phyloP scores from a whole-genome alignment of 2,797 vertebrate species.

The Ispidina lecontei region DNA sequence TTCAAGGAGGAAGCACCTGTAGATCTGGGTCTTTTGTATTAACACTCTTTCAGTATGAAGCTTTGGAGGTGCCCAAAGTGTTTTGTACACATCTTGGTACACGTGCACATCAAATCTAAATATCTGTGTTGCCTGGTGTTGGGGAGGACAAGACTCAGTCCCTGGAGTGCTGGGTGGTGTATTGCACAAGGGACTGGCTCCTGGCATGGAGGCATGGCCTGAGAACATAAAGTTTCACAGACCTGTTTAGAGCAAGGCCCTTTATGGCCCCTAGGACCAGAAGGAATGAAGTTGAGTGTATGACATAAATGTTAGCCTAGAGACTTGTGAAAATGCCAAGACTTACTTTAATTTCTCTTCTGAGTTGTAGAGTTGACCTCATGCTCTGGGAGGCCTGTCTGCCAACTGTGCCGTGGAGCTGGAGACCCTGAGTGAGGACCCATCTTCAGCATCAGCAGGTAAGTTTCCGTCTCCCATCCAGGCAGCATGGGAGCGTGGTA shows the following conservation, averaged over 20 bases:
- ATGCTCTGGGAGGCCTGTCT: not conserved
- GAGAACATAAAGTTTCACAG: not conserved
- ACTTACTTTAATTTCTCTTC: not conserved
- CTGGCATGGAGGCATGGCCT: not conserved
- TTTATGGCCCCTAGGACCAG: not conserved
- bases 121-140: not conserved
- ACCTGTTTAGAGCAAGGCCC: not conserved
- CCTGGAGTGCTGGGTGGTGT: not conserved
- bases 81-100: not conserved
- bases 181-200: not conserved
- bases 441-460: not conserved
- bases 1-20: not conserved
- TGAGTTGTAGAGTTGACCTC: not conserved
- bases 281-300: not conserved
- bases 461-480: not conserved
- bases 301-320: not conserved
- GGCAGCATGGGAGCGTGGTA: not conserved
- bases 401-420: accelerated
- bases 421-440: accelerated
- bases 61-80: not conserved
- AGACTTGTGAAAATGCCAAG: not conserved
- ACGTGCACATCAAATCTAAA: accelerated
- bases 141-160: not conserved
- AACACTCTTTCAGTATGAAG: not conserved
- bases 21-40: not conserved